These are phyloP conservation scores for Rafetus swinhoei DNA, from an alignment of 2,113 vertebrate genomes.

Conservation along the genomic window DNA sequence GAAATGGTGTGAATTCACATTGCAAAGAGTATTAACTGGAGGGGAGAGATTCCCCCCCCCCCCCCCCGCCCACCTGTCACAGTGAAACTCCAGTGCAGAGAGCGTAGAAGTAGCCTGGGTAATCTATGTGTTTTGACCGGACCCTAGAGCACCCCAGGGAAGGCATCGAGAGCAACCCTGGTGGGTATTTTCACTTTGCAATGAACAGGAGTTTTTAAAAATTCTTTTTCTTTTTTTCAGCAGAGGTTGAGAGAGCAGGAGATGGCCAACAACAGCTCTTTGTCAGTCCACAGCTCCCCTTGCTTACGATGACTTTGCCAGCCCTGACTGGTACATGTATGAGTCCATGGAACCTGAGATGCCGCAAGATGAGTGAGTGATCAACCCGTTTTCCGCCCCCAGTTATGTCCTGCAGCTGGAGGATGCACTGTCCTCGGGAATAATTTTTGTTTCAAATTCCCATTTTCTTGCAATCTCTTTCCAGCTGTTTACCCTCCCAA, in stretches of 20 bases:
- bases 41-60: background rate
- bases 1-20: conserved; percentile 16
- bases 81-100: too few species aligned
- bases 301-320: background rate
- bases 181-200: background rate
- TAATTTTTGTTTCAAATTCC: background rate
- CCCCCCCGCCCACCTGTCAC: too few species aligned
- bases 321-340: conserved; percentile 73
- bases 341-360: conserved; percentile 20
- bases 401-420: fast-evolving
- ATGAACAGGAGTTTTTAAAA: background rate
- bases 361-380: conserved; percentile 69
- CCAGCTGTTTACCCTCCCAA: background rate
- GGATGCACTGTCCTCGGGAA: background rate
- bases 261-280: conserved; percentile 49
- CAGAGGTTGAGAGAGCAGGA: background rate
- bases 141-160: background rate
- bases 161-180: conserved; percentile 12
- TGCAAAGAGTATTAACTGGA: background rate
- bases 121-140: background rate
- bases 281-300: background rate
- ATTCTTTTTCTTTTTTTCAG: conserved; percentile 6
- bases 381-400: background rate
- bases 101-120: too few species aligned
- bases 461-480: background rate